phyloP scores from a whole-genome alignment of 1,140 invertebrate genomes.

The Anastrepha obliqua region DNA sequence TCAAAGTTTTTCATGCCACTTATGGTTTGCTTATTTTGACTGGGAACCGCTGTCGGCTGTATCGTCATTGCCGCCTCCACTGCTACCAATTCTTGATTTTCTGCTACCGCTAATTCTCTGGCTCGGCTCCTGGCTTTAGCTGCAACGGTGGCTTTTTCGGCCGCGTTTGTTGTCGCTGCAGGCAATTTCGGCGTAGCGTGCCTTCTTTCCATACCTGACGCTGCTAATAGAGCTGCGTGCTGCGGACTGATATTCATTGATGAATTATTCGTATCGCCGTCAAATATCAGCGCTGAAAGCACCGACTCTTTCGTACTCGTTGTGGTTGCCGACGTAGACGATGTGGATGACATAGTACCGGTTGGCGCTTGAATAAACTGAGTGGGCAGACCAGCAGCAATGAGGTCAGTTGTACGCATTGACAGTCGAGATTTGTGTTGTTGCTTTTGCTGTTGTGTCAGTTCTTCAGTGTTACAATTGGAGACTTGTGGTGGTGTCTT shows the following conservation, averaged over 20 bases:
- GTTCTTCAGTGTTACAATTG: not conserved
- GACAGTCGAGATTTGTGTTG: not conserved
- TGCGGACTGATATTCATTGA: constrained; percentile 23
- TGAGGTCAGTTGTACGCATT: constrained; percentile 4
- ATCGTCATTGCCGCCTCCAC: constrained; percentile 42
- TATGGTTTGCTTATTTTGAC: constrained; percentile 2
- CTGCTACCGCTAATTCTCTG: constrained; percentile 10
- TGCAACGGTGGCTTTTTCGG: not conserved
- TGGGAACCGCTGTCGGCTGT: constrained; percentile 38
- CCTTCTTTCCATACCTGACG: not conserved
- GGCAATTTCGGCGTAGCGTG: constrained; percentile 3
- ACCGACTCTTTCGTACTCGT: not conserved
- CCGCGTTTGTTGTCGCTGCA: constrained; percentile 15
- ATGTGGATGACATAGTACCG: not conserved
- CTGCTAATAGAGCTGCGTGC: constrained; percentile 34
- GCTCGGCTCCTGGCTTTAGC: not conserved
- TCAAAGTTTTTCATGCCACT: constrained; percentile 16
- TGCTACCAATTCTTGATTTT: constrained; percentile 34
- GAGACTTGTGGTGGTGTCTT: not conserved
- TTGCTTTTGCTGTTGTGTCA: not conserved
- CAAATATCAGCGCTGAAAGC: constrained; percentile 15
- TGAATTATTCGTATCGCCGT: constrained; percentile 32
- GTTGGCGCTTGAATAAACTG: constrained; percentile 17
- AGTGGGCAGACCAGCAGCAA: not conserved
- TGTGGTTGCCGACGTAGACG: not conserved